Base-by-base conservation (phyloP, 2,888 invertebrate species). In the Copidosoma aretas region DNA sequence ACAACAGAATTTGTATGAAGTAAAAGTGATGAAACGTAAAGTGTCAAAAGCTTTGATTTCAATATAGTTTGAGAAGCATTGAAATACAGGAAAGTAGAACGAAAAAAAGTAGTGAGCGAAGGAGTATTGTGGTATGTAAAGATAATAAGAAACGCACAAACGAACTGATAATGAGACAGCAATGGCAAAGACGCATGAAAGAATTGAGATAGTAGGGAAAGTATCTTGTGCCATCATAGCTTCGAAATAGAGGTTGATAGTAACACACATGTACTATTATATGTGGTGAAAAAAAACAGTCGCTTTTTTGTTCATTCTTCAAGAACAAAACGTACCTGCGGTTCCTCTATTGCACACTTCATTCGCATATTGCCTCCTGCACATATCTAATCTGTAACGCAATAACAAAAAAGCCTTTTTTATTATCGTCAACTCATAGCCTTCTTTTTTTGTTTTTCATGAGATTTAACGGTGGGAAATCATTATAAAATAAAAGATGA, bases 281-380 rank as follows among this genome's bases (percentile, higher is more conserved):
- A 49, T 60, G 14, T 22, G 32, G 19, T 32, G n/a, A 10, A n/a
- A 22, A 53, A 51, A 52, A 24, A 25, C 46, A 46, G 49, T 22
- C 53, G 39, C 25, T 52, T 25, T 51, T 25, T 43, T 15, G 51
- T 60, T 65, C 53, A 22, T 67, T 51, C 14, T 25, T 43, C 57
- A 21, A 54, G 14, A 56, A 46, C 59, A 77, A 81, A 81, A 84
- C 86, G 90, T 94, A 96, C 96, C 96, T 94, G 96, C 96, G 81
- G 96, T 96, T 89, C 96, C 96, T 89, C 95, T 92, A 92, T 96
- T 96, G 92, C 96, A 96, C 87, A 92, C 91, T 88, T 94, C 95
- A 89, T 92, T 93, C 86, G 93, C 92, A 89, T 91, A 93, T 88
- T 94, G 92, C 89, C 95, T 91, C 88, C 96, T 92, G 93, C 96